phyloP scores from a whole-genome alignment of 2,888 invertebrate genomes.

The Ophion slaviceki region DNA sequence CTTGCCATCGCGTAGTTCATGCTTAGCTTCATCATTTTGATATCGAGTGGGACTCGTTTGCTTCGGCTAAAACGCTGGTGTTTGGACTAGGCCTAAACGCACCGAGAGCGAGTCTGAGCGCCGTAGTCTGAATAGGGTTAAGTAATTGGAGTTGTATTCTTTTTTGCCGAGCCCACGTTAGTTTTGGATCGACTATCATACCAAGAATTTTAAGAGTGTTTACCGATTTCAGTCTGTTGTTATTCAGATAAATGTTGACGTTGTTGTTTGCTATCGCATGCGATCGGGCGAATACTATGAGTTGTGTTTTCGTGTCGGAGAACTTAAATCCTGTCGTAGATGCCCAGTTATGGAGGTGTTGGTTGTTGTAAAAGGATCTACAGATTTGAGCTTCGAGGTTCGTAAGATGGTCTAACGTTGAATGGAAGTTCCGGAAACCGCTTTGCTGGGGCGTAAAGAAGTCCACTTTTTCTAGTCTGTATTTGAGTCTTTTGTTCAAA shows the following conservation, averaged over 20 bases:
- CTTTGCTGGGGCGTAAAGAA: conserved; percentile 17
- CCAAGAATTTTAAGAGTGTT: conserved; percentile 55
- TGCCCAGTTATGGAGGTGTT: conserved; percentile 49
- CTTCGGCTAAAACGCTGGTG: conserved; percentile 57
- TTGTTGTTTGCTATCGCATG: no score
- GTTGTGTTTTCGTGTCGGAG: conserved; percentile 60
- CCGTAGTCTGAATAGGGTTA: conserved; percentile 61
- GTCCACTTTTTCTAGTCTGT: conserved; percentile 20
- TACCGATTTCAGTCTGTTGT: conserved; percentile 15
- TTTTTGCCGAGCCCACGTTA: conserved; percentile 66
- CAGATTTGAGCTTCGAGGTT: conserved; percentile 53
- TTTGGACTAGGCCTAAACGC: conserved; percentile 63
- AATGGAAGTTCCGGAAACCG: conserved; percentile 40
- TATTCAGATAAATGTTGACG: not conserved
- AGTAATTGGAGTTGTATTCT: conserved; percentile 28
- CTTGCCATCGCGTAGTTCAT: conserved; percentile 13
- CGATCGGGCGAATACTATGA: not conserved
- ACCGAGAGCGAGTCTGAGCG: conserved; percentile 52
- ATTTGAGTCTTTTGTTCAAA: conserved; percentile 39
- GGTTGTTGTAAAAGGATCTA: not conserved
- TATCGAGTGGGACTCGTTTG: conserved; percentile 40
- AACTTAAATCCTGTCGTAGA: conserved; percentile 63
- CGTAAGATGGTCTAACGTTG: conserved; percentile 61
- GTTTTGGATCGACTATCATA: conserved; percentile 62
- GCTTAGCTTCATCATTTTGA: conserved; percentile 32